A percentile compares a stretch with the other conserved stretches of the same genome.
These are phyloP conservation scores for Paedocypris sp. DNA, from an alignment of 2,113 vertebrate genomes.

Conservation along the genomic window DNA sequence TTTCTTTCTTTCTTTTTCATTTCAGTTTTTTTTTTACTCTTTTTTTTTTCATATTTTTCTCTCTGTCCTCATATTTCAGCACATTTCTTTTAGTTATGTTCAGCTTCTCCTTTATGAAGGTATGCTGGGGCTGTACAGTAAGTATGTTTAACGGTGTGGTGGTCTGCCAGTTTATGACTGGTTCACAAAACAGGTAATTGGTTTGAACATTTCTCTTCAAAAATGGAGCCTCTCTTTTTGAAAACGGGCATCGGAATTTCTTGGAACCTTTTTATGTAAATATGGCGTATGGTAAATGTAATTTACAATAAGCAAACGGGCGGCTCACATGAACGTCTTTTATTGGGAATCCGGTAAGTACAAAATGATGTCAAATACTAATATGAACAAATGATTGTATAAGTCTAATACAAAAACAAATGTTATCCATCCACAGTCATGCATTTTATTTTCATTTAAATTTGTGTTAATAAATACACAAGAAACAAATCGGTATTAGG, in stretches of 20 bases:
- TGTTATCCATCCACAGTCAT: conserved; percentile 12
- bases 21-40: conserved; percentile 7
- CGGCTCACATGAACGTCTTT: no score
- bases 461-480: no score
- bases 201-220: no score
- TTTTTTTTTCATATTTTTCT: conserved; percentile 20
- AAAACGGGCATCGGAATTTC: no score
- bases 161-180: neutral
- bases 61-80: conserved; percentile 28
- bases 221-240: no score
- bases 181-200: conserved; percentile 21
- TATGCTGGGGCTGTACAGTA: conserved; percentile 20
- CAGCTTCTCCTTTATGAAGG: neutral
- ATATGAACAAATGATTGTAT: neutral
- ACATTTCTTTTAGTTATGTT: neutral
- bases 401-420: neutral
- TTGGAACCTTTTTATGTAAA: no score
- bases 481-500: no score
- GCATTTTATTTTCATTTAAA: no score
- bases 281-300: no score
- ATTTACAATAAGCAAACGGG: no score
- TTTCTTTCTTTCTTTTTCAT: conserved; percentile 28
- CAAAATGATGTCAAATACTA: conserved; percentile 20
- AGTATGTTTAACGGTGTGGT: no score
- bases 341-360: conserved; percentile 23